phyloP scores from a whole-genome alignment of 2,113 vertebrate species.

The Leptobrachium ailaonicum region DNA sequence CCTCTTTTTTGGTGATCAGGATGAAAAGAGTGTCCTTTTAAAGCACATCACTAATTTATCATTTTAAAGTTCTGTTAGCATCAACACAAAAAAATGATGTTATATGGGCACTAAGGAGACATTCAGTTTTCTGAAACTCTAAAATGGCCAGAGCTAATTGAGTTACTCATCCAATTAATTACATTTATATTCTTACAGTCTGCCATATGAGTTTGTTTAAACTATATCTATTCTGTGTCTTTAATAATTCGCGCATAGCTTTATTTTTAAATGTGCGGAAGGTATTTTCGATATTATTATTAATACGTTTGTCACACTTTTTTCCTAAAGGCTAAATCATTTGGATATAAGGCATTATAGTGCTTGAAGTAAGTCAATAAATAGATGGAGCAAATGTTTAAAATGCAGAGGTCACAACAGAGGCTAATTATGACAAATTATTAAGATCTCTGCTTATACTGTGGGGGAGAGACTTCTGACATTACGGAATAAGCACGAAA shows the following conservation, averaged over 20 bases:
- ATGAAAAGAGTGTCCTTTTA: too few relatives aligned
- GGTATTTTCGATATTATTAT: neutral
- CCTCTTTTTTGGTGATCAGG: too few relatives aligned
- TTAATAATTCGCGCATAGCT: neutral
- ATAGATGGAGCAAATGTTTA: neutral
- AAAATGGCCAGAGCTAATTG: neutral
- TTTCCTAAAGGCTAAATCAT: neutral
- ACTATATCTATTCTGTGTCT: neutral
- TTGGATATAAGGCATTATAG: neutral
- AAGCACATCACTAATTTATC: too few relatives aligned
- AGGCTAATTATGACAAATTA: conserved; percentile 1
- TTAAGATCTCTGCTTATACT: neutral
- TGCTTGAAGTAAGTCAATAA: neutral
- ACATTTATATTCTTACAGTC: neutral
- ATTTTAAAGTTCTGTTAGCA: too few relatives aligned
- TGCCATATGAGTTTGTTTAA: neutral
- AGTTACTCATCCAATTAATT: neutral
- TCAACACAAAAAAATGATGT: neutral
- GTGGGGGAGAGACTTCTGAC: neutral
- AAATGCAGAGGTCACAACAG: neutral
- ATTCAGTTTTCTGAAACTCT: neutral
- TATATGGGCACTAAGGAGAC: neutral
- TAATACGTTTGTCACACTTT: neutral
- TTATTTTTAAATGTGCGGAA: neutral
- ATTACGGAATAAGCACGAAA: neutral